A percentile compares a stretch with the other conserved stretches of the same genome.
phyloP scores from a whole-genome alignment of 2,113 vertebrate species.

The Vulpes vulpes region DNA sequence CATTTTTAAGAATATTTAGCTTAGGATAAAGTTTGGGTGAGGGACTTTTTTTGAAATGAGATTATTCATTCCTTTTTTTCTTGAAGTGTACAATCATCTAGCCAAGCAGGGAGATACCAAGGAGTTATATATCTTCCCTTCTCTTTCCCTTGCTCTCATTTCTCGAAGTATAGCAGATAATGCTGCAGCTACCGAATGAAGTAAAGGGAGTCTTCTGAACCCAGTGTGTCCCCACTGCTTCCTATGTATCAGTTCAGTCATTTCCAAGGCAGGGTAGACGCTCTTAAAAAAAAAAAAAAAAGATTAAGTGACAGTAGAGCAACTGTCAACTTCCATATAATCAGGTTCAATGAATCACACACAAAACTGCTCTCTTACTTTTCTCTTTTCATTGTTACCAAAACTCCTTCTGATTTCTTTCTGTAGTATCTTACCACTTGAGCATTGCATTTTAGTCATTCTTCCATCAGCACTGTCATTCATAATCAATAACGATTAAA shows the following conservation, averaged over 20 bases:
- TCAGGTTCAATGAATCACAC: not conserved
- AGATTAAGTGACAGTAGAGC: conserved; percentile 7
- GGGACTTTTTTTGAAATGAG: not conserved
- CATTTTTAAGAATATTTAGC: conserved; percentile 53
- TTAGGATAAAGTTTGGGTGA: conserved; percentile 21
- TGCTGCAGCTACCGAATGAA: not conserved
- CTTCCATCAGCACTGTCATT: not conserved
- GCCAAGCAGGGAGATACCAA: not conserved
- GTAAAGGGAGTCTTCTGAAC: not conserved
- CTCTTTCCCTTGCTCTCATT: conserved; percentile 28
- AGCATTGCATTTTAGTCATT: not conserved
- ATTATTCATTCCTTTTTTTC: not conserved
- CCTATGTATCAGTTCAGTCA: not conserved
- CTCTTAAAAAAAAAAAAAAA: not conserved
- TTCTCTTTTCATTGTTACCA: not conserved
- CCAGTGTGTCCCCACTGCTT: not conserved
- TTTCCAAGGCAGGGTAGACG: not conserved
- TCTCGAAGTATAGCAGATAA: conserved; percentile 39
- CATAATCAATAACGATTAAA: conserved; percentile 14
- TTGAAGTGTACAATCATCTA: not conserved
- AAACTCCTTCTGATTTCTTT: not conserved
- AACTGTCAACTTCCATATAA: conserved; percentile 3
- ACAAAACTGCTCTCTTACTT: not conserved
- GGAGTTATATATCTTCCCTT: conserved; percentile 8
- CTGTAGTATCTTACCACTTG: not conserved